These are phyloP conservation scores for Notospermus geniculatus DNA, from an alignment of 1,140 invertebrate genomes.

Conservation along the genomic window DNA sequence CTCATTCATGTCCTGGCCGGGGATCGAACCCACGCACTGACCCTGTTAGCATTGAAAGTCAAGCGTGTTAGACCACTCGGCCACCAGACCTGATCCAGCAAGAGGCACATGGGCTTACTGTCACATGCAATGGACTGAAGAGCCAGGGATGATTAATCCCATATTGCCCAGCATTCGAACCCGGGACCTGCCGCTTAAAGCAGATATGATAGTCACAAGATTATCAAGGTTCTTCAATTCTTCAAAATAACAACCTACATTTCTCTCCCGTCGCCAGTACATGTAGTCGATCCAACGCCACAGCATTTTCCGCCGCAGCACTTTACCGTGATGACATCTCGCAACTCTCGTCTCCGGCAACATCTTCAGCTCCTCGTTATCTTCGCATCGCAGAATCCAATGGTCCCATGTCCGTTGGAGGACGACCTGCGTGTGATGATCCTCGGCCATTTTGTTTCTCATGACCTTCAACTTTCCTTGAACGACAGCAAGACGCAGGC, in stretches of 20 bases:
- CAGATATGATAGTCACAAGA: no score
- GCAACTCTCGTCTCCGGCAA: constrained; percentile 29
- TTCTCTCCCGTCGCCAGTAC: constrained; percentile 31
- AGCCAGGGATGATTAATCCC: no score
- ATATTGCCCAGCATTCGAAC: no score
- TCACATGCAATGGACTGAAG: no score
- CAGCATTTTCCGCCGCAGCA: constrained; percentile 21
- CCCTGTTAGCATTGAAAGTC: no score
- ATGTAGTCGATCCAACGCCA: constrained; percentile 22
- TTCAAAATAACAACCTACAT: constrained; percentile 18
- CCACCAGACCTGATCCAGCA: no score
- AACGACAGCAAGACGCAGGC: constrained; percentile 32
- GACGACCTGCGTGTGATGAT: constrained; percentile 27
- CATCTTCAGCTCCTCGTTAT: constrained; percentile 34
- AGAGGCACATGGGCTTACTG: no score
- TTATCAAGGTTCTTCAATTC: no score
- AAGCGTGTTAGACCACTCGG: no score
- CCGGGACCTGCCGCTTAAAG: no score
- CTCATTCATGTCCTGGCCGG: no score
- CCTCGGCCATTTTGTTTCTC: constrained; percentile 30
- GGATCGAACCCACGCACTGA: no score
- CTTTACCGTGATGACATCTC: constrained; percentile 28
- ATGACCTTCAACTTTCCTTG: constrained; percentile 30
- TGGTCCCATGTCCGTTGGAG: constrained; percentile 26
- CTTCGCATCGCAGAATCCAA: constrained; percentile 34